Evolutionary conservation across 2,113 vertebrate genomes (phyloP), one percentile per base, ranked within the genome.

Genomic region (Neogale vison): DNA sequence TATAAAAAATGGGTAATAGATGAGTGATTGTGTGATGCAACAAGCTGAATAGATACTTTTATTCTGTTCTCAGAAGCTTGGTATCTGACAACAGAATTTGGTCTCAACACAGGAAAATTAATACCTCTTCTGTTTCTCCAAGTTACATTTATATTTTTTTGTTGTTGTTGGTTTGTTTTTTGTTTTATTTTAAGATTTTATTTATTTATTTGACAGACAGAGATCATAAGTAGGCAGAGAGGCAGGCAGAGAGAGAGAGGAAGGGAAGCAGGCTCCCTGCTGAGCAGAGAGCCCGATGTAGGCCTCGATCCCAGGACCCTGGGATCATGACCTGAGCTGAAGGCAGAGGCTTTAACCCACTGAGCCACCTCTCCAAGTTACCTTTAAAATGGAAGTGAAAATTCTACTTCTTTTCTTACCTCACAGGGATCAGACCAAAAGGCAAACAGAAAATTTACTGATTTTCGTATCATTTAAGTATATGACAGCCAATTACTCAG

Each of bases 61-160:
- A 80, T 76, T 97, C 11, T 90, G 18, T 93, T 81, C 15, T 29
- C 17, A 65, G 71, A 96, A 86, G 4, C 10, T 91, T 96, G 76
- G 57, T 88, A 67, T 69, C 42, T 92, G 79, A 91, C 71, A 81
- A 79, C 31, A 76, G 72, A 80, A 57, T 55, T 72, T 97, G 90
- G 39, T 52, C 57, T 90, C 52, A 93, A 39, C 67, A 85, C 18
- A 79, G 45, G n/a, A 72, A 95, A 80, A 61, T 90, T 79, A 59
- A 31, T 55, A 74, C 17, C 29, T 67, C 6, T 55, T 65, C 3
- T 88, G 7, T 93, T 96, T 93, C 4, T 89, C 10, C 11, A 92
- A 57, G 21, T 84, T 84, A 84, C 20, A 4, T 93, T 84, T 72
- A 59, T 55, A 18, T 55, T 18, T 55, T 17, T 1, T 47, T 47